Percentiles rank a stretch among this genome's conserved stretches.
Evolutionary conservation across 2,113 vertebrate species (phyloP).

Genomic region (Pterophyllum scalare): DNA sequence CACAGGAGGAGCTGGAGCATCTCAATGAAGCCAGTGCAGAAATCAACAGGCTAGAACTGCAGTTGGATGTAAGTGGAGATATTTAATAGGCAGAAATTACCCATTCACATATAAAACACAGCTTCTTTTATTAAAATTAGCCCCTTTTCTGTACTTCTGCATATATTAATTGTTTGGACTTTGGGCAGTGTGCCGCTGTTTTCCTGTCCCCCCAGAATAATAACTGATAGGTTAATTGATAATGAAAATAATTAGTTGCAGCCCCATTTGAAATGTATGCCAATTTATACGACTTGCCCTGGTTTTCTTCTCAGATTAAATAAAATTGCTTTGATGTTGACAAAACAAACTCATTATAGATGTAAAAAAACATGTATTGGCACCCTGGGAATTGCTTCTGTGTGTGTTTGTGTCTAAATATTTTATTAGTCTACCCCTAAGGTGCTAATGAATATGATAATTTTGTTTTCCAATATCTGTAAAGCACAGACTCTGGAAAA

Average conservation of each 20-base stretch:
- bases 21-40: slow-evolving; percentile 94
- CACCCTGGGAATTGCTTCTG: background rate
- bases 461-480: slow-evolving; percentile 23
- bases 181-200: background rate
- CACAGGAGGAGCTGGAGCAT: slow-evolving; percentile 91
- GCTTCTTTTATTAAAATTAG: background rate
- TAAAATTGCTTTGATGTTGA: slow-evolving; percentile 26
- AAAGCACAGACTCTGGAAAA: background rate
- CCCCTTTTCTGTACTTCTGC: background rate
- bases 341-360: slow-evolving; percentile 16
- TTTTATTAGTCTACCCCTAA: slow-evolving; percentile 22
- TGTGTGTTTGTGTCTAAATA: slow-evolving; percentile 37
- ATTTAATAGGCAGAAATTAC: background rate
- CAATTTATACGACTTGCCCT: background rate
- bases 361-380: background rate
- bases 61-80: slow-evolving; percentile 86
- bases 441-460: slow-evolving; percentile 31
- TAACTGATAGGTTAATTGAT: background rate
- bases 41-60: slow-evolving; percentile 91
- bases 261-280: background rate
- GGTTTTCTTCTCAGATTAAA: background rate
- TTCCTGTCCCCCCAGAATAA: background rate
- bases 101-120: background rate
- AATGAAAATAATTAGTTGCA: background rate
- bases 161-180: background rate